Conservation (phyloP, 2,888 invertebrate species). For the Cheilosia grossa region DNA sequence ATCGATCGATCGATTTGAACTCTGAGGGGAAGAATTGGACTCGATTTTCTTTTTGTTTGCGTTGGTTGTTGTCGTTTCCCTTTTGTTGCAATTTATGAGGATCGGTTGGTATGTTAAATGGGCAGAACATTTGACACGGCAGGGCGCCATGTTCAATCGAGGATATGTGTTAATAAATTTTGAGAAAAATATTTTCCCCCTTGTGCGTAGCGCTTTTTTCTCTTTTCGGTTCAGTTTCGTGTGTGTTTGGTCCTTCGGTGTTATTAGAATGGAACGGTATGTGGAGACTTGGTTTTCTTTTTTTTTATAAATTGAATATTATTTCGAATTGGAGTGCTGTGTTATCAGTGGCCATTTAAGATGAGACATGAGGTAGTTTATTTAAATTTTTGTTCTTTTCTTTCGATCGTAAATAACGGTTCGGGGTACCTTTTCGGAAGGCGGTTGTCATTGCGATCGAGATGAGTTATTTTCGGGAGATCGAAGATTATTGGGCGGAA, state of each 20-base stretch:
- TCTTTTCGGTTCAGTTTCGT: slow-evolving; percentile 10
- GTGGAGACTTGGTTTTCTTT: slow-evolving; percentile 6
- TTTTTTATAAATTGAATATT: slow-evolving; percentile 37
- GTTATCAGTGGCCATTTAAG: slow-evolving; percentile 68
- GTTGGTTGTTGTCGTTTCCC: slow-evolving; percentile 26
- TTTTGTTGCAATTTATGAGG: slow-evolving; percentile 71
- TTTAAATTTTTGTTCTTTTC: slow-evolving; percentile 21
- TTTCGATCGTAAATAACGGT: slow-evolving; percentile 54
- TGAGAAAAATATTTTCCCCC: slow-evolving; percentile 9
- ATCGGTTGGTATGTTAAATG: slow-evolving; percentile 72
- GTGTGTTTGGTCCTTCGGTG: slow-evolving; percentile 4
- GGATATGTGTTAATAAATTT: slow-evolving; percentile 76
- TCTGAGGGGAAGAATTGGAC: slow-evolving; percentile 33
- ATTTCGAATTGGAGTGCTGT: slow-evolving; percentile 43
- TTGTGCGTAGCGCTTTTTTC: slow-evolving; percentile 22
- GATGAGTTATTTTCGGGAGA: slow-evolving; percentile 32
- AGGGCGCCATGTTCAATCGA: slow-evolving; percentile 76
- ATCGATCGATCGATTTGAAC: slow-evolving; percentile 73
- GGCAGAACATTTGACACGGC: slow-evolving; percentile 74
- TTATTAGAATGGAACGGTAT: slow-evolving; percentile 39
- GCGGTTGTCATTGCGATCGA: slow-evolving; percentile 39
- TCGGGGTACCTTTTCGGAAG: slow-evolving; percentile 51
- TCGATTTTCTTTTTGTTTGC: slow-evolving; percentile 16
- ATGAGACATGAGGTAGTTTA: slow-evolving; percentile 59
- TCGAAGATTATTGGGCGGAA: slow-evolving; percentile 29